A percentile compares a stretch with the other conserved stretches of the same genome.
These are phyloP conservation scores for Burhinus oedicnemus DNA, from an alignment of 2,113 vertebrate genomes.

Conservation along the genomic window DNA sequence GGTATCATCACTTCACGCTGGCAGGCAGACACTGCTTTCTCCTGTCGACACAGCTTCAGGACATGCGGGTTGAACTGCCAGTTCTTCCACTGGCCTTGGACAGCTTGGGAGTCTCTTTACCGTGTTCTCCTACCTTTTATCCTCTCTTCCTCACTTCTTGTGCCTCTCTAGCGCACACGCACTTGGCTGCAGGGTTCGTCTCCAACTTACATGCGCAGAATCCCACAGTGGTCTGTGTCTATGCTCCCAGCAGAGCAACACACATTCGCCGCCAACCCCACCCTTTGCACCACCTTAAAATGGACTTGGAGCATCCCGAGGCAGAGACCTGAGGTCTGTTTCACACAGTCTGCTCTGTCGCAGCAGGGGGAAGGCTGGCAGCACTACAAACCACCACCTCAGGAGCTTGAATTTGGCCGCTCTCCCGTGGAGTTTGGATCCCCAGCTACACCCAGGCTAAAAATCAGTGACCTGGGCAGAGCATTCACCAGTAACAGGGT, in stretches of 20 bases:
- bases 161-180: rapidly evolving
- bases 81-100: neutral
- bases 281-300: neutral
- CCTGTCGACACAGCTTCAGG: neutral
- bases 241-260: neutral
- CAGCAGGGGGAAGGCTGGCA: neutral
- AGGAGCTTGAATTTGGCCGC: neutral
- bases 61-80: neutral
- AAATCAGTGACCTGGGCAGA: neutral
- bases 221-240: neutral
- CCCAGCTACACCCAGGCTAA: neutral
- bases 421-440: neutral
- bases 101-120: neutral
- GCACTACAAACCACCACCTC: neutral
- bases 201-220: neutral
- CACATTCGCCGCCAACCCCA: neutral
- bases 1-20: neutral
- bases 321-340: neutral
- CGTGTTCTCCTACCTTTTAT: neutral
- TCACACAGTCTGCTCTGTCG: neutral
- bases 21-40: neutral
- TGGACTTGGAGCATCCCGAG: neutral
- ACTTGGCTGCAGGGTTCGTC: neutral
- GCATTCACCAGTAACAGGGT: neutral
- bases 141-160: neutral